Evolutionary conservation across 1,140 invertebrate species (phyloP).

Genomic region (Eumaeus atala): DNA sequence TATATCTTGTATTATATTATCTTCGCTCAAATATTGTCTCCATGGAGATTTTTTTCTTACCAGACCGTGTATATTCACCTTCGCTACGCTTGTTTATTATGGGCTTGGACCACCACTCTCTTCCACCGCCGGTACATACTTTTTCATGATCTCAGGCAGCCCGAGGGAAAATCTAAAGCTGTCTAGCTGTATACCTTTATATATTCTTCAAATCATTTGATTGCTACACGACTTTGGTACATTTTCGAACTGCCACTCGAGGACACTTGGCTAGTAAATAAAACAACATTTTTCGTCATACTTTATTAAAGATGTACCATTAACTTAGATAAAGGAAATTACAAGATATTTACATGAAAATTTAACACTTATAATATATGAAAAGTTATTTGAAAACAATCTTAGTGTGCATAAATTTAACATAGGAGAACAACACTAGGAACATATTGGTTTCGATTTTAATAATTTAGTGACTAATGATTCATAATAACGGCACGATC

Average conservation of each 20-base stretch:
- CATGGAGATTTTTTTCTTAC: too few species aligned
- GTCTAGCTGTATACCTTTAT: too few species aligned
- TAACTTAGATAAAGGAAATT: slow-evolving; percentile 66
- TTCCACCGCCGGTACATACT: too few species aligned
- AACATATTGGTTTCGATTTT: slow-evolving; percentile 1
- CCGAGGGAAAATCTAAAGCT: too few species aligned
- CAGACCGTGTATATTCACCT: too few species aligned
- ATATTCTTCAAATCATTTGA: too few species aligned
- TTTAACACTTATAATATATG: slow-evolving; percentile 47
- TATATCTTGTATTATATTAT: too few species aligned
- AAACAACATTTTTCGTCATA: slow-evolving; percentile 25
- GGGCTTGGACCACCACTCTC: too few species aligned
- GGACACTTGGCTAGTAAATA: background rate
- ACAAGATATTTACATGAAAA: slow-evolving; percentile 66
- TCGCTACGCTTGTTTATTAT: too few species aligned
- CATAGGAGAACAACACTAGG: slow-evolving; percentile 2
- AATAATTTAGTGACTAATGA: background rate
- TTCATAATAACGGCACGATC: too few species aligned
- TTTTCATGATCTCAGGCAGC: too few species aligned
- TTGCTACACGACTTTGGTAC: background rate
- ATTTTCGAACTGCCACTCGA: background rate
- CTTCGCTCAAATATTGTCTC: too few species aligned
- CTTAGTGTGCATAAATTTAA: slow-evolving; percentile 20
- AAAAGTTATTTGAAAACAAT: slow-evolving; percentile 24
- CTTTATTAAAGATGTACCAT: slow-evolving; percentile 69